phyloP scores from a whole-genome alignment of 2,888 invertebrate species.

The Mellilla xanthometata region DNA sequence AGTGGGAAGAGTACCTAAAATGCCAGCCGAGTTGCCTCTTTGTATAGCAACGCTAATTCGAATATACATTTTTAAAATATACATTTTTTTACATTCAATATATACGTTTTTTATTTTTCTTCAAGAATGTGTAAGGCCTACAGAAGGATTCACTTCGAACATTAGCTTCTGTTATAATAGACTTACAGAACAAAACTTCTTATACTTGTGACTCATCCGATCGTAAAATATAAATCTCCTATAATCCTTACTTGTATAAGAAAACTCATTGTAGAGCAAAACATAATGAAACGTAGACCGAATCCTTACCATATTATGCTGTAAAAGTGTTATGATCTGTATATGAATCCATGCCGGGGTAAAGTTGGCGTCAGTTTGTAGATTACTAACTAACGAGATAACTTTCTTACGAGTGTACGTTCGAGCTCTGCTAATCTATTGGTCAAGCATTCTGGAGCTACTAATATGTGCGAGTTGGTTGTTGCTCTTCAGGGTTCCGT shows the following conservation, averaged over 20 bases:
- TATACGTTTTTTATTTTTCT: too few species aligned
- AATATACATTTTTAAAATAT: too few species aligned
- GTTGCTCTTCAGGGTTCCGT: too few species aligned
- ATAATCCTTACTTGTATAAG: conserved; percentile 68
- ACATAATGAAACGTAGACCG: too few species aligned
- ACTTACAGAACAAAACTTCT: conserved; percentile 20
- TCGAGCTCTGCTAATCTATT: conserved; percentile 53
- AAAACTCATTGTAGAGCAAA: not conserved
- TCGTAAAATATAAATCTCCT: conserved; percentile 51
- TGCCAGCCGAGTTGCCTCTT: too few species aligned
- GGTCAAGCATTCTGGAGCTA: conserved; percentile 1
- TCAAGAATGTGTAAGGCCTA: too few species aligned
- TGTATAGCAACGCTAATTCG: too few species aligned
- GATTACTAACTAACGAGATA: conserved; percentile 71
- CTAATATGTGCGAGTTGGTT: too few species aligned
- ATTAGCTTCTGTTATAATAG: conserved; percentile 4
- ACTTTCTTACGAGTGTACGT: conserved; percentile 59
- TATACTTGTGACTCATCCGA: conserved; percentile 19
- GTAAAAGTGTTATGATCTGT: conserved; percentile 56
- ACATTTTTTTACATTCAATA: too few species aligned
- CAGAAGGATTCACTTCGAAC: too few species aligned
- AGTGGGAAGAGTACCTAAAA: too few species aligned
- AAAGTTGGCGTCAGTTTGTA: conserved; percentile 49
- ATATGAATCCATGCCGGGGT: conserved; percentile 50
- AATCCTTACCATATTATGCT: conserved; percentile 45